Evolutionary conservation across 2,888 invertebrate species (phyloP).

Genomic region (Caenorhabditis sp.): DNA sequence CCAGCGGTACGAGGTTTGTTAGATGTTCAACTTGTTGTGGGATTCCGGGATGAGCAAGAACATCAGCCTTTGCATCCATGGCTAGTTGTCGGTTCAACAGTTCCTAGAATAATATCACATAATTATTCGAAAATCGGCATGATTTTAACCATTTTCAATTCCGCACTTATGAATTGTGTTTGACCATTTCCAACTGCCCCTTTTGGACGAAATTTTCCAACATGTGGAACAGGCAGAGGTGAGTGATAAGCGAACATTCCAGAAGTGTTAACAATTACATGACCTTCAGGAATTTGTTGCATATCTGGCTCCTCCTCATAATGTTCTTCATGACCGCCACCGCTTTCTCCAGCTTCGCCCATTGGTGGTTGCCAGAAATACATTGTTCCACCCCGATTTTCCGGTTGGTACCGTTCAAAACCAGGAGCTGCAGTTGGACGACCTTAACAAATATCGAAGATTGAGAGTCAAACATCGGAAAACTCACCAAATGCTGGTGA

Average conservation of each 20-base stretch:
- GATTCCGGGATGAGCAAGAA: slow-evolving; percentile 40
- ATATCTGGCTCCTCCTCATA: slow-evolving; percentile 15
- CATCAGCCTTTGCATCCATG: slow-evolving; percentile 48
- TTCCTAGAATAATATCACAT: slow-evolving; percentile 44
- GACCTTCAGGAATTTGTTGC: slow-evolving; percentile 15
- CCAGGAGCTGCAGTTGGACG: background rate
- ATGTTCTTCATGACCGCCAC: slow-evolving; percentile 11
- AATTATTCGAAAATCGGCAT: too few relatives aligned
- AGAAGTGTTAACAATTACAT: slow-evolving; percentile 33
- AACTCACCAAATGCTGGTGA: background rate
- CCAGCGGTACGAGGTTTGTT: slow-evolving; percentile 52
- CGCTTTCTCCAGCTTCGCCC: background rate
- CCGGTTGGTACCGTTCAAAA: slow-evolving; percentile 17
- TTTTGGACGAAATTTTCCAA: slow-evolving; percentile 54
- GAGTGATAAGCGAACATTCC: slow-evolving; percentile 44
- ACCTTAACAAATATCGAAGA: too few relatives aligned
- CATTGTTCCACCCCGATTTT: slow-evolving; percentile 49
- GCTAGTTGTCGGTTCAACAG: slow-evolving; percentile 56
- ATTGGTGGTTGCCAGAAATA: slow-evolving; percentile 35
- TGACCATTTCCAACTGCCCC: slow-evolving; percentile 39
- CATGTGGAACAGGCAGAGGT: slow-evolving; percentile 40
- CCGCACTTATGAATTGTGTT: slow-evolving; percentile 53
- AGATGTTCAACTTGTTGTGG: slow-evolving; percentile 54
- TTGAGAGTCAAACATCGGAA: background rate
- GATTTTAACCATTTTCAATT: slow-evolving; percentile 26